Conservation (phyloP, 2,113 vertebrate species). For the Leucosticte australis region DNA sequence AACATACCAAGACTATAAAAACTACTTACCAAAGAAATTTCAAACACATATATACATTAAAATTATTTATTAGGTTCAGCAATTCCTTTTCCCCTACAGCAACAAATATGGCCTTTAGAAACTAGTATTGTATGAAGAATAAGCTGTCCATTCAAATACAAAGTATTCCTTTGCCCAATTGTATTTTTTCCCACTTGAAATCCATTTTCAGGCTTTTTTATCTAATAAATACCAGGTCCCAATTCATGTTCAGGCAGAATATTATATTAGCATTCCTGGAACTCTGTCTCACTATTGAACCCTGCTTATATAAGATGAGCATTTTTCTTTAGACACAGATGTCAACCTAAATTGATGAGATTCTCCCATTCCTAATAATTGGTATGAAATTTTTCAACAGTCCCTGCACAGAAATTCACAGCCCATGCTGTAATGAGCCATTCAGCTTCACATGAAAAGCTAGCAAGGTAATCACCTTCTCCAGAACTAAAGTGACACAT, state of each 20-base stretch:
- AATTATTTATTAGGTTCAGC: neutral
- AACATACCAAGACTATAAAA: neutral
- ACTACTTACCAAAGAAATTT: neutral
- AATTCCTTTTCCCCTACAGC: neutral
- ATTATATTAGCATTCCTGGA: neutral
- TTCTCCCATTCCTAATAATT: neutral
- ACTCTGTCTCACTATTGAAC: neutral
- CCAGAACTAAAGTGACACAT: neutral
- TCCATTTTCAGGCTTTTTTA: neutral
- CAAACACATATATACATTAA: neutral
- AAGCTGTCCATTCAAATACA: neutral
- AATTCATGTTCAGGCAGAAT: neutral
- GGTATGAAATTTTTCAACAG: neutral
- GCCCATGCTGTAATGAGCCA: neutral
- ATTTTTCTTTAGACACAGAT: conserved; percentile 4
- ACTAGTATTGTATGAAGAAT: neutral
- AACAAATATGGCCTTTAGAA: neutral
- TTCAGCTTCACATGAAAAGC: neutral
- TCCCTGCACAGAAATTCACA: neutral
- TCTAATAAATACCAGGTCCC: neutral
- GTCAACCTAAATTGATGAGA: neutral
- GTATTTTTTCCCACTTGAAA: neutral
- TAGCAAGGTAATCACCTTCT: neutral
- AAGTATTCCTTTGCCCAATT: neutral
- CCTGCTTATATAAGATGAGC: neutral